phyloP scores from a whole-genome alignment of 2,113 vertebrate species.

The Pterocles orientalis region DNA sequence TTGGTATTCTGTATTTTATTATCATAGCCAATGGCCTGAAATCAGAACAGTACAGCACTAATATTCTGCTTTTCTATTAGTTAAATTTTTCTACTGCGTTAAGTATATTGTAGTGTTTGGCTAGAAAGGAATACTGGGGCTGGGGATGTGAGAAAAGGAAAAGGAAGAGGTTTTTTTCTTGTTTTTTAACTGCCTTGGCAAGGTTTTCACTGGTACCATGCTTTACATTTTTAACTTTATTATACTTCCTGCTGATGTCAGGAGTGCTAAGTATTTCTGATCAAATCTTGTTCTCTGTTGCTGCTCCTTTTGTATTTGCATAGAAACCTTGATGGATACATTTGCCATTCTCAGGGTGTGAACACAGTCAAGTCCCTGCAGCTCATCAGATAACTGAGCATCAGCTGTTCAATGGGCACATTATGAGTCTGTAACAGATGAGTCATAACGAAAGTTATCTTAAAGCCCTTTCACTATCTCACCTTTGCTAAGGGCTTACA shows the following conservation, averaged over 20 bases:
- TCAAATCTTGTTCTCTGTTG: neutral
- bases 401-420: neutral
- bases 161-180: rapidly evolving
- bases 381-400: neutral
- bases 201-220: neutral
- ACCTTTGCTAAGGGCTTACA: neutral
- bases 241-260: rapidly evolving
- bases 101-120: neutral
- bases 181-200: neutral
- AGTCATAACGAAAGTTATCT: constrained; percentile 19
- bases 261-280: neutral
- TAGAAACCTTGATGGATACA: neutral
- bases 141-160: neutral
- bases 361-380: neutral
- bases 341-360: neutral
- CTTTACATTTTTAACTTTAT: neutral
- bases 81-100: constrained; percentile 12
- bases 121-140: neutral
- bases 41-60: constrained; percentile 53
- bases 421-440: neutral
- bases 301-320: neutral
- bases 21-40: constrained; percentile 59
- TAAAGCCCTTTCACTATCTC: neutral
- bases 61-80: neutral
- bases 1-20: constrained; percentile 58